Evolutionary conservation across 2,797 vertebrate species (phyloP), one percentile per base, ranked within the genome.

Genomic region (Enteromius afrohamiltoni): DNA sequence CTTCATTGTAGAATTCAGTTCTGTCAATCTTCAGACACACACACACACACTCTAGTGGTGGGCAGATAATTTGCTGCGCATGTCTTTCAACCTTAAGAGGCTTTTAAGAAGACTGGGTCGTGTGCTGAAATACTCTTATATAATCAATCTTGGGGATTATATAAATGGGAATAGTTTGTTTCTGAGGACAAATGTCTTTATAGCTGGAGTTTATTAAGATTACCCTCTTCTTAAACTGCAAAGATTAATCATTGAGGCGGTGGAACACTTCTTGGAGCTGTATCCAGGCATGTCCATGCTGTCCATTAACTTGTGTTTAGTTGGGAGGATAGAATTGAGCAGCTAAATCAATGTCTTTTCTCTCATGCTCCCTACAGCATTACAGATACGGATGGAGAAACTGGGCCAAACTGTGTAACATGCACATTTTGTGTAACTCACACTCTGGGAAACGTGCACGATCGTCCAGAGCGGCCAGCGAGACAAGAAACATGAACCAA

Each of bases 21-120:
- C 96, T 96, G 26, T 96, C 97, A 0, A 90, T 92, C 91, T 62
- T 95, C 85, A 64, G 37, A 78, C 65, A 34, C 23, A 49, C 23
- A 14, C 31, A 17, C 49, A n/a, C 69, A 23, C 51, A n/a, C 73
- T n/a, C 26, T 34, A 64, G 49, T 77, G 29, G 31, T 70, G 53
- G 26, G 71, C 51, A 73, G 31, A 69, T 81, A 49, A 77, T 68
- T 83, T 79, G 21, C 69, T 11, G n/a, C 17, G 34, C 79, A 62
- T 58, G 40, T 42, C 77, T 83, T 79, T 73, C 45, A 49, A 70
- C 31, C 16, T 60, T 83, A 86, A 83, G 79, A 82, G 70, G 69
- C 80, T 75, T 85, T 79, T 69, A 83, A 80, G 45, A 76, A 83
- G 70, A 42, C 70, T 37, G 10, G 14, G 31, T 29, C 16, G 5